Conservation (phyloP, 2,888 invertebrate species). For the Mythimna albipuncta region DNA sequence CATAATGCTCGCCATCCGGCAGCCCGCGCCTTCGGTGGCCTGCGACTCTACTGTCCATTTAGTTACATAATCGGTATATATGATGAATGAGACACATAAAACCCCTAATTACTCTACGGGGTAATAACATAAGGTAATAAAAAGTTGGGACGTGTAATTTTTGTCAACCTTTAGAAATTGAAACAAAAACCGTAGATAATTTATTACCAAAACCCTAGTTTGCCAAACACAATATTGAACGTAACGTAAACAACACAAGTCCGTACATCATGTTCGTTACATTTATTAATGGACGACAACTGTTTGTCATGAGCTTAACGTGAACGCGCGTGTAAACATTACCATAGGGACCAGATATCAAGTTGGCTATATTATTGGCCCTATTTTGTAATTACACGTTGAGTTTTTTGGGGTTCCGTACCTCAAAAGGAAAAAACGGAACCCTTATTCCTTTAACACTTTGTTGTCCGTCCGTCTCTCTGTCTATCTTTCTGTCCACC, state of each 20-base stretch:
- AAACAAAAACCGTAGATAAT: constrained; percentile 13
- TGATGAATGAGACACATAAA: no score
- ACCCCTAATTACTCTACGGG: no score
- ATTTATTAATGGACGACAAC: constrained; percentile 51
- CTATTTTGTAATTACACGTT: constrained; percentile 19
- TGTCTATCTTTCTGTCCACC: no score
- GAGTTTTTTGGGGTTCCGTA: background rate
- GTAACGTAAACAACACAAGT: constrained; percentile 50
- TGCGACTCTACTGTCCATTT: no score
- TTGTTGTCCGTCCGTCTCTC: no score
- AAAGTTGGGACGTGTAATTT: background rate
- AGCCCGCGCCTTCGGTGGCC: no score
- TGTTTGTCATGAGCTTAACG: constrained; percentile 60
- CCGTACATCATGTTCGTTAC: constrained; percentile 50
- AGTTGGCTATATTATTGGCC: constrained; percentile 12
- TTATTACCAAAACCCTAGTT: constrained; percentile 12
- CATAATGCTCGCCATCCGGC: no score
- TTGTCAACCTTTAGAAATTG: background rate
- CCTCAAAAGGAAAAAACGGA: no score
- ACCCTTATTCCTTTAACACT: no score
- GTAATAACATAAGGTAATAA: background rate
- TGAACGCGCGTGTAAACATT: constrained; percentile 51
- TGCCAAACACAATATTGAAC: constrained; percentile 28
- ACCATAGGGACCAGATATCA: constrained; percentile 31
- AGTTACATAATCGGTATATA: no score